These are phyloP conservation scores for Peromyscus californicus DNA, from an alignment of 2,113 vertebrate genomes.

Conservation along the genomic window DNA sequence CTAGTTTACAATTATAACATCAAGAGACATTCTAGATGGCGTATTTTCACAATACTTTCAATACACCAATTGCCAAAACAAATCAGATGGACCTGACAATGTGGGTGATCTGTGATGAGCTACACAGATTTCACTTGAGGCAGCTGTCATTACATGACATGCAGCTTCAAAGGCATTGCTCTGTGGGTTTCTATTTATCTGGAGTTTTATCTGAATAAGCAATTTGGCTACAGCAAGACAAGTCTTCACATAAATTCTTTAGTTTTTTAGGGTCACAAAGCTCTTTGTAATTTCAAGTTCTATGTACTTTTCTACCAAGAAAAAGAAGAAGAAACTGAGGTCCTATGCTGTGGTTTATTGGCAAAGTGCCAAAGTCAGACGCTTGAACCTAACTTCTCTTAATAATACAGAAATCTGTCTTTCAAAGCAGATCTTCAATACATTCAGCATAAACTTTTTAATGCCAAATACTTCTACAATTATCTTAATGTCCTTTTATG, in stretches of 20 bases:
- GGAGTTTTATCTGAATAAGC: conserved; percentile 51
- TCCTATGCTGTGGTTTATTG: neutral
- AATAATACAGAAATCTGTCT: conserved; percentile 45
- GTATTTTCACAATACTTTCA: conserved; percentile 35
- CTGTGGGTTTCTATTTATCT: conserved; percentile 8
- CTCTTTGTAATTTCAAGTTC: conserved; percentile 15
- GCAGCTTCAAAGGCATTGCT: conserved; percentile 1
- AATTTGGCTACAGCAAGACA: conserved; percentile 21
- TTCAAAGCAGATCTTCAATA: conserved; percentile 38
- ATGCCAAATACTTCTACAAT: neutral
- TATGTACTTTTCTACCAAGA: neutral
- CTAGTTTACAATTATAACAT: conserved; percentile 14
- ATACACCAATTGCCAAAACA: conserved; percentile 37
- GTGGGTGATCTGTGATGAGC: neutral
- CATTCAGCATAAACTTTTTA: conserved; percentile 37
- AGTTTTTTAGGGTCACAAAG: conserved; percentile 36
- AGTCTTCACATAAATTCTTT: conserved; percentile 16
- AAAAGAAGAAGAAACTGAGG: neutral
- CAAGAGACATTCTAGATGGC: neutral
- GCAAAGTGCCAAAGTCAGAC: neutral
- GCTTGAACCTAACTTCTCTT: conserved; percentile 46
- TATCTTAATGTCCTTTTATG: conserved; percentile 22
- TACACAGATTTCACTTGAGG: neutral
- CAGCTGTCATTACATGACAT: neutral
- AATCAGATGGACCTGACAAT: conserved; percentile 1